Evolutionary conservation across 2,797 vertebrate genomes (phyloP).

Genomic region (Sebastes wilsoni): DNA sequence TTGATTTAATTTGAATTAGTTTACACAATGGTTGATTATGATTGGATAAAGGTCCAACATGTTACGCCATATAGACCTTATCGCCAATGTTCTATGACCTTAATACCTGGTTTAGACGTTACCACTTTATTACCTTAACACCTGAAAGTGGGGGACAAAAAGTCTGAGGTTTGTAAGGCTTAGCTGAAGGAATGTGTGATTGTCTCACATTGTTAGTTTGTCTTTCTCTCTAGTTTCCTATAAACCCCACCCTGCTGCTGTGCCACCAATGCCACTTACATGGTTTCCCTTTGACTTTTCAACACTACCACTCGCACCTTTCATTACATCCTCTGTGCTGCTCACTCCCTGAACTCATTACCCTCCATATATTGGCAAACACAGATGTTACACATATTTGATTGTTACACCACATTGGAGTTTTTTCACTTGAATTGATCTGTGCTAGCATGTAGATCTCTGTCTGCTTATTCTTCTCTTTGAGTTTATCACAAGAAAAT

Average conservation of each 20-base stretch:
- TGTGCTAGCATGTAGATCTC: background rate
- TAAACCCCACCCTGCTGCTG: background rate
- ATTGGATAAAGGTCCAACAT: too few species aligned
- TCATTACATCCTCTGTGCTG: background rate
- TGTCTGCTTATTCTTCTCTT: background rate
- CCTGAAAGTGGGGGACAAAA: too few species aligned
- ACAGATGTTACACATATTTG: background rate
- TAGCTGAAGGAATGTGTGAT: background rate
- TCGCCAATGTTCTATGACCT: too few species aligned
- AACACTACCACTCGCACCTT: background rate
- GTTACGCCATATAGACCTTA: too few species aligned
- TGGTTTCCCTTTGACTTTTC: slow-evolving; percentile 34
- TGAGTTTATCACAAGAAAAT: background rate
- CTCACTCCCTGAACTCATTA: background rate
- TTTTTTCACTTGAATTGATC: background rate
- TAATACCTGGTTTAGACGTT: too few species aligned
- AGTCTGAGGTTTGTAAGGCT: background rate
- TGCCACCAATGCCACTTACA: background rate
- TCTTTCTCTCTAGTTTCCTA: slow-evolving; percentile 1
- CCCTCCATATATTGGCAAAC: background rate
- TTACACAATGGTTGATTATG: too few species aligned
- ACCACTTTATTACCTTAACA: too few species aligned
- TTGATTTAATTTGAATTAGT: too few species aligned
- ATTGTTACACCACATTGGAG: background rate
- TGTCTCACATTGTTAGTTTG: background rate